These are phyloP conservation scores for Drosophila nebulosa DNA, from an alignment of 1,140 invertebrate species.

Conservation along the genomic window DNA sequence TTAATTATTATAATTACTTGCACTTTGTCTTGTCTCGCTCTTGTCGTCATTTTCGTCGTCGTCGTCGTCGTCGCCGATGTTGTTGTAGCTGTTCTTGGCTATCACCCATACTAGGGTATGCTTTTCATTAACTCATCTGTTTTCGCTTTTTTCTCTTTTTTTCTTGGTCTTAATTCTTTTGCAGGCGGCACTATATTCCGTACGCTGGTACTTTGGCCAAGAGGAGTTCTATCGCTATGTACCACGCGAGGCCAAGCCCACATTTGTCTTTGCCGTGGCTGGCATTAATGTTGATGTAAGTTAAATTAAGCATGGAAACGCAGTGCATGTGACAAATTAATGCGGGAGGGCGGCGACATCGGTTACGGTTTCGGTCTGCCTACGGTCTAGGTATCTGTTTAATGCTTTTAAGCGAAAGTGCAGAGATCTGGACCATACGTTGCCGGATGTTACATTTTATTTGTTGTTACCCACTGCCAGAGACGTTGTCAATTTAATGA, in stretches of 20 bases:
- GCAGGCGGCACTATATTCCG: constrained; percentile 88
- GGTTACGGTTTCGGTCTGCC: background rate
- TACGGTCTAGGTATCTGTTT: background rate
- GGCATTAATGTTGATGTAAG: constrained; percentile 90
- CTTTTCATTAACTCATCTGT: constrained; percentile 57
- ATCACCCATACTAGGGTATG: constrained; percentile 33
- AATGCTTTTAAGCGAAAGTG: background rate
- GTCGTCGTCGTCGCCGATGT: constrained; percentile 12
- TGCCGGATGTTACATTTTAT: constrained; percentile 3
- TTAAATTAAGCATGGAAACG: constrained; percentile 76
- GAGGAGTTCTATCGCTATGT: constrained; percentile 90
- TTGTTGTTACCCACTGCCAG: constrained; percentile 1
- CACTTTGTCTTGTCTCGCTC: constrained; percentile 60
- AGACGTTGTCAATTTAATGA: constrained; percentile 51
- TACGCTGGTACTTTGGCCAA: constrained; percentile 91
- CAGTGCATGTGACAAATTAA: constrained; percentile 7
- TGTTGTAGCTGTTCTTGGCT: background rate
- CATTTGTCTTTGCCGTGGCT: constrained; percentile 86
- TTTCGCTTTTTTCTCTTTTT: background rate
- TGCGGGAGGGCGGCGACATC: background rate
- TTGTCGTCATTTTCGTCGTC: background rate
- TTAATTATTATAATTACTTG: constrained; percentile 78
- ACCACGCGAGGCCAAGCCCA: constrained; percentile 86
- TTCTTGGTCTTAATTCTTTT: constrained; percentile 17
- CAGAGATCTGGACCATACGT: background rate